Percentiles rank a stretch among this genome's conserved stretches.
Evolutionary conservation across 2,888 invertebrate species (phyloP).

Genomic region (Parascotia fuliginaria): DNA sequence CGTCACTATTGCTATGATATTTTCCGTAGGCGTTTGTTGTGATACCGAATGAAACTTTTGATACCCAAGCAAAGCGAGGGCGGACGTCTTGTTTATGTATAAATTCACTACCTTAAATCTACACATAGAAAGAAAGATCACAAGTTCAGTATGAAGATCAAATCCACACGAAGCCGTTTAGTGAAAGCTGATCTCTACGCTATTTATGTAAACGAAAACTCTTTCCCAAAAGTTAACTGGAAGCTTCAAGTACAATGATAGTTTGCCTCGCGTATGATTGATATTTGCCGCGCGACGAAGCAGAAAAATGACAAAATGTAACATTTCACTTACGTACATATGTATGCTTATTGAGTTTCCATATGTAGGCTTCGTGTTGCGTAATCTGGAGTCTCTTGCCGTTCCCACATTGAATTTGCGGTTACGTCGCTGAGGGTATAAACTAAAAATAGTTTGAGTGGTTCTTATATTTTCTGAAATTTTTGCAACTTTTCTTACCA

Average conservation of each 20-base stretch:
- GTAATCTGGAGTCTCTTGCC: slow-evolving; percentile 7
- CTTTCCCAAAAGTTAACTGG: no score
- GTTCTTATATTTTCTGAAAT: background rate
- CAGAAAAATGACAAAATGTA: slow-evolving; percentile 15
- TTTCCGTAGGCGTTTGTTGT: no score
- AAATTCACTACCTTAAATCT: no score
- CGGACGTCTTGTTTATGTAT: no score
- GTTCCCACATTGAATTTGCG: slow-evolving; percentile 4
- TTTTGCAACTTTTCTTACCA: background rate
- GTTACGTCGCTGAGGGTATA: slow-evolving; percentile 5
- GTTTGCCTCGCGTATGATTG: slow-evolving; percentile 10
- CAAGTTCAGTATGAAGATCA: no score
- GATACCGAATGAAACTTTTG: no score
- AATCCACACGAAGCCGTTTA: no score
- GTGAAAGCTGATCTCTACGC: no score
- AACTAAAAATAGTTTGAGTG: slow-evolving; percentile 3
- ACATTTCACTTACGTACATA: slow-evolving; percentile 7
- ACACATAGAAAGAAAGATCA: no score
- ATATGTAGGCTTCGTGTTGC: slow-evolving; percentile 2
- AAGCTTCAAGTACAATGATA: slow-evolving; percentile 5
- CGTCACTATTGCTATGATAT: no score
- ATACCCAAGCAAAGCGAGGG: no score
- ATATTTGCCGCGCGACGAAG: slow-evolving; percentile 11
- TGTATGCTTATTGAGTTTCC: slow-evolving; percentile 12
- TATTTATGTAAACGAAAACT: no score